Percentiles rank a stretch among this genome's conserved stretches.
These are phyloP conservation scores for Ornithorhynchus anatinus DNA, from an alignment of 2,113 vertebrate genomes.

Conservation along the genomic window DNA sequence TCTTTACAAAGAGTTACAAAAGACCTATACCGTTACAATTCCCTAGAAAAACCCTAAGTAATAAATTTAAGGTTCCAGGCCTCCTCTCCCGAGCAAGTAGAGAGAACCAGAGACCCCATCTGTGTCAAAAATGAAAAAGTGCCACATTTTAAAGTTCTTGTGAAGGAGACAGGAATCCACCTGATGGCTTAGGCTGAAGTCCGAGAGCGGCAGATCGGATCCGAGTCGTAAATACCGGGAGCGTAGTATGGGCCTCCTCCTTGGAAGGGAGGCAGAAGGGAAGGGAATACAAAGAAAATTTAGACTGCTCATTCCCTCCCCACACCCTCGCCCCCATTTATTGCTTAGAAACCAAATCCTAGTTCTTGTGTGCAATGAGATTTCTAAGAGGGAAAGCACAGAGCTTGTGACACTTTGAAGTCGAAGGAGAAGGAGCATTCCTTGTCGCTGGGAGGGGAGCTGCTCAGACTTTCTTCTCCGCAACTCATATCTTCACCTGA, in stretches of 20 bases:
- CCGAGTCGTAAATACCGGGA: slow-evolving; percentile 54
- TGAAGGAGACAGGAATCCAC: slow-evolving; percentile 60
- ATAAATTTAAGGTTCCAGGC: slow-evolving; percentile 34
- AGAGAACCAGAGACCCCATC: slow-evolving; percentile 25
- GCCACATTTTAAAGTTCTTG: slow-evolving; percentile 46
- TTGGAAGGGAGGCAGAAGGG: slow-evolving; percentile 33
- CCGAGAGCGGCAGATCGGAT: slow-evolving; percentile 62
- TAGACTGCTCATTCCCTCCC: too few relatives aligned
- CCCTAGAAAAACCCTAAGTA: slow-evolving; percentile 43
- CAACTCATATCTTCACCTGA: slow-evolving; percentile 92
- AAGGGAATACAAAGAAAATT: too few relatives aligned
- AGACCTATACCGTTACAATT: background rate
- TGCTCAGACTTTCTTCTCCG: slow-evolving; percentile 90
- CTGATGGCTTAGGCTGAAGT: slow-evolving; percentile 63
- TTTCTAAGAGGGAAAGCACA: slow-evolving; percentile 54
- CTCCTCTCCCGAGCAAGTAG: slow-evolving; percentile 40
- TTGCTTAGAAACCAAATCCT: slow-evolving; percentile 63
- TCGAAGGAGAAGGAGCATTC: slow-evolving; percentile 87
- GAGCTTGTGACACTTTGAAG: slow-evolving; percentile 69
- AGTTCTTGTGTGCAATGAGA: slow-evolving; percentile 49
- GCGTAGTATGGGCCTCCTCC: slow-evolving; percentile 46
- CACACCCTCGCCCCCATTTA: slow-evolving; percentile 60
- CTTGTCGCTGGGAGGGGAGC: slow-evolving; percentile 80
- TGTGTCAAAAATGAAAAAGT: slow-evolving; percentile 53
- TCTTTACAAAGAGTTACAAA: slow-evolving; percentile 28